phyloP scores from a whole-genome alignment of 2,113 vertebrate genomes.

The Oxyura jamaicensis region DNA sequence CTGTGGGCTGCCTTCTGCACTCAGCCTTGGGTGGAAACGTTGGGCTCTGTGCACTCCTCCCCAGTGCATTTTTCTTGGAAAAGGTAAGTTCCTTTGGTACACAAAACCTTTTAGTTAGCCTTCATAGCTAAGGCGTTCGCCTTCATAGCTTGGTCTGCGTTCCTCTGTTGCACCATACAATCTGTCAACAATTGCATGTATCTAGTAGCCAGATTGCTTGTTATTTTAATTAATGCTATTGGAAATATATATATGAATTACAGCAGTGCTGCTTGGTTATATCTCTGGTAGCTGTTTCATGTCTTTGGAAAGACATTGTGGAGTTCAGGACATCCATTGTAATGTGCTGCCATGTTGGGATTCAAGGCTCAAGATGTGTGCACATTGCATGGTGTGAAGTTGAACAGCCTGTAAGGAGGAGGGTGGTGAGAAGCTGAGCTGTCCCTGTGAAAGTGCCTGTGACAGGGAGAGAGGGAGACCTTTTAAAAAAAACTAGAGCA shows the following conservation, averaged over 20 bases:
- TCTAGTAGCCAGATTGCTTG: background rate
- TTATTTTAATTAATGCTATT: background rate
- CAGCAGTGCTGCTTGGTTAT: background rate
- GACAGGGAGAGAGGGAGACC: background rate
- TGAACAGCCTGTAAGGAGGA: background rate
- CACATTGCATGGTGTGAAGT: background rate
- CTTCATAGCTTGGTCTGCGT: background rate
- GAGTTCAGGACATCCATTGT: background rate
- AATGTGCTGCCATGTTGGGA: accelerated
- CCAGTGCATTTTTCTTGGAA: background rate
- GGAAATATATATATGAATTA: background rate
- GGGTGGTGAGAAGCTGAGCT: background rate
- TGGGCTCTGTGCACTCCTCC: background rate
- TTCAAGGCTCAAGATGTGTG: background rate
- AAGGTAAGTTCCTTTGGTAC: background rate
- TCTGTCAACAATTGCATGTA: background rate
- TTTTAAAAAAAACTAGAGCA: background rate
- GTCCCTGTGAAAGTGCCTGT: background rate
- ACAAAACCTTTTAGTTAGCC: background rate
- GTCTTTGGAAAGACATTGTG: background rate
- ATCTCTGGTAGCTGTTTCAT: background rate
- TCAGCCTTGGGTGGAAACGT: background rate
- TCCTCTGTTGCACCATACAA: background rate
- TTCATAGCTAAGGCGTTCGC: background rate
- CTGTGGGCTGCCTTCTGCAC: background rate